Conservation (phyloP, 2,888 invertebrate genomes). For the Heliconius cydno region DNA sequence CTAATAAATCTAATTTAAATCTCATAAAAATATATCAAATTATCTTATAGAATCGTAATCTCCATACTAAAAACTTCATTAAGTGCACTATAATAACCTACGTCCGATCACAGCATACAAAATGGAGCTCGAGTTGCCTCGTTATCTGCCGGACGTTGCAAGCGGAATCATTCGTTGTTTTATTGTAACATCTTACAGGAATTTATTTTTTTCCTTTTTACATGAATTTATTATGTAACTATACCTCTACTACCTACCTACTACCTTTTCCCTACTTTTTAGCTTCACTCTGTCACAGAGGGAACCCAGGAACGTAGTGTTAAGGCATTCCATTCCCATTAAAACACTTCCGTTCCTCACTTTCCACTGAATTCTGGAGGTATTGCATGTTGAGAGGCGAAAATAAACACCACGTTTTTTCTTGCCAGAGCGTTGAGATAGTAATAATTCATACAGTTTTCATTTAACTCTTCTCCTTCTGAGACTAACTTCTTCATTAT, state of each 20-base stretch:
- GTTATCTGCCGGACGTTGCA: conserved; percentile 22
- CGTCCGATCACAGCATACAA: neutral
- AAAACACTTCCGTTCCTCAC: too few relatives aligned
- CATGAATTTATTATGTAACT: neutral
- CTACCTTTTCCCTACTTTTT: too few relatives aligned
- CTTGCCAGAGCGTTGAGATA: neutral
- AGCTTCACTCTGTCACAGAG: too few relatives aligned
- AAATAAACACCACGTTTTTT: neutral
- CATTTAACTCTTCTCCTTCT: too few relatives aligned
- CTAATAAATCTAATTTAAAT: too few relatives aligned
- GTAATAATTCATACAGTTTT: too few relatives aligned
- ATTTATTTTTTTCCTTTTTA: neutral
- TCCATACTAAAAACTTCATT: neutral
- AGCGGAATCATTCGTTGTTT: conserved; percentile 20
- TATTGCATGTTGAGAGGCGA: neutral
- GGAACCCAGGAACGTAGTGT: neutral
- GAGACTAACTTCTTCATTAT: too few relatives aligned
- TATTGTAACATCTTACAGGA: neutral
- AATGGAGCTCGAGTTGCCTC: neutral
- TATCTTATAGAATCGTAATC: neutral
- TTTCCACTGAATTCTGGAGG: too few relatives aligned
- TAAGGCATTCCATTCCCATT: neutral
- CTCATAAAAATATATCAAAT: neutral
- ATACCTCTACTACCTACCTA: neutral
- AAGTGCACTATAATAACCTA: neutral